Conservation (phyloP, 2,113 vertebrate genomes). For the Pygoscelis antarcticus region DNA sequence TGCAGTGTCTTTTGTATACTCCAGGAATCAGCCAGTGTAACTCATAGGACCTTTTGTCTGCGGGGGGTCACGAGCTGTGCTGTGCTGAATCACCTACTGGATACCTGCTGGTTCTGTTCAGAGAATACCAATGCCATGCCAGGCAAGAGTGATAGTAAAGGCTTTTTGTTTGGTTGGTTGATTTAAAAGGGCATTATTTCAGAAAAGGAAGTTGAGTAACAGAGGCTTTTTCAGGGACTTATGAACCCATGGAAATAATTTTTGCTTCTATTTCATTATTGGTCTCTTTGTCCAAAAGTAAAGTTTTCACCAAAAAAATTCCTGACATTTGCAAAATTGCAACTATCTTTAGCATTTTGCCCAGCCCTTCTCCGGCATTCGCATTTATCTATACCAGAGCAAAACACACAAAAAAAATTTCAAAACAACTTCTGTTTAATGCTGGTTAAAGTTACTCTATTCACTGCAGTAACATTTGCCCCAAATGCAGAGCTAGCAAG, state of each 20-base stretch:
- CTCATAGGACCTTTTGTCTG: not conserved
- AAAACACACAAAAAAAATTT: not conserved
- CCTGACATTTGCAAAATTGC: not conserved
- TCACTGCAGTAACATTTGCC: slow-evolving; percentile 42
- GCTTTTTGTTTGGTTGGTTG: not conserved
- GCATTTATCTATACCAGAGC: not conserved
- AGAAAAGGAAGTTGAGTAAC: not conserved
- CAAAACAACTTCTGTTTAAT: not conserved
- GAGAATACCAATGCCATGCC: not conserved
- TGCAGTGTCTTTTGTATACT: not conserved
- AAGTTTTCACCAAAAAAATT: not conserved
- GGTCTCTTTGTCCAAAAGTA: not conserved
- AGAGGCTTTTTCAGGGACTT: not conserved
- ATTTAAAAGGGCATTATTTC: not conserved
- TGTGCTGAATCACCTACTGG: not conserved
- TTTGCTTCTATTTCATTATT: not conserved
- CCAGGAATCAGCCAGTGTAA: not conserved
- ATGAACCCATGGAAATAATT: not conserved
- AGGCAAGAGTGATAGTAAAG: not conserved
- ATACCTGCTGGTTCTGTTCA: not conserved
- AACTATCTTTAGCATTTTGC: not conserved
- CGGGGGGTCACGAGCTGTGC: not conserved
- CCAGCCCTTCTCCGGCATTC: not conserved
- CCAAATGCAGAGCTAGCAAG: slow-evolving; percentile 41
- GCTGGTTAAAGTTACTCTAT: not conserved